Evolutionary conservation across 2,113 vertebrate genomes (phyloP).

Genomic region (Cisticola juncidis): DNA sequence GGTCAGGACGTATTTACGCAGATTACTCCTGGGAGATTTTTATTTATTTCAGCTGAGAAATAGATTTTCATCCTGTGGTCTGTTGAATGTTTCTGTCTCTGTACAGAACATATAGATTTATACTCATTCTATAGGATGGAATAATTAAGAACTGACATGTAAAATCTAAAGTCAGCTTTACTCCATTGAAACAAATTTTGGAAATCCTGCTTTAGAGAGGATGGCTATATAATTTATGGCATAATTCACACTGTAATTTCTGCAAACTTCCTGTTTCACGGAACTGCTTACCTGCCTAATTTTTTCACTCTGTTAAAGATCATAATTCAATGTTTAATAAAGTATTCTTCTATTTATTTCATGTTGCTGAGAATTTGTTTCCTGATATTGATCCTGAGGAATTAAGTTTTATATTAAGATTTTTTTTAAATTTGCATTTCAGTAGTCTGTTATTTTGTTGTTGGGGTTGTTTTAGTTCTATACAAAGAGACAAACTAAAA

Average conservation of each 20-base stretch:
- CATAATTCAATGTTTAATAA: not conserved
- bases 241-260: not conserved
- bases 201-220: not conserved
- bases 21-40: not conserved
- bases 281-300: not conserved
- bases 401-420: not conserved
- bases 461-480: accelerated
- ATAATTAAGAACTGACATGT: not conserved
- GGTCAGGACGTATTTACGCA: not conserved
- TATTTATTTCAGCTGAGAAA: not conserved
- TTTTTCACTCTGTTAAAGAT: not conserved
- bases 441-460: not conserved
- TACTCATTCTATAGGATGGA: not conserved
- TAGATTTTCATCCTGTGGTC: not conserved
- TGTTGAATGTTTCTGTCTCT: not conserved
- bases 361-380: not conserved
- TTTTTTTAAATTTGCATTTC: not conserved
- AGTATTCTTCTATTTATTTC: not conserved
- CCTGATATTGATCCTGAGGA: not conserved
- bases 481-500: not conserved
- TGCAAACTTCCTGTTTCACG: not conserved
- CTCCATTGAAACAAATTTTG: not conserved
- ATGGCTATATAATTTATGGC: not conserved
- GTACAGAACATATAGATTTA: not conserved
- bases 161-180: not conserved